Evolutionary conservation across 2,888 invertebrate species (phyloP), one percentile per base, ranked within the genome.

Genomic region (Camponotus fellah): DNA sequence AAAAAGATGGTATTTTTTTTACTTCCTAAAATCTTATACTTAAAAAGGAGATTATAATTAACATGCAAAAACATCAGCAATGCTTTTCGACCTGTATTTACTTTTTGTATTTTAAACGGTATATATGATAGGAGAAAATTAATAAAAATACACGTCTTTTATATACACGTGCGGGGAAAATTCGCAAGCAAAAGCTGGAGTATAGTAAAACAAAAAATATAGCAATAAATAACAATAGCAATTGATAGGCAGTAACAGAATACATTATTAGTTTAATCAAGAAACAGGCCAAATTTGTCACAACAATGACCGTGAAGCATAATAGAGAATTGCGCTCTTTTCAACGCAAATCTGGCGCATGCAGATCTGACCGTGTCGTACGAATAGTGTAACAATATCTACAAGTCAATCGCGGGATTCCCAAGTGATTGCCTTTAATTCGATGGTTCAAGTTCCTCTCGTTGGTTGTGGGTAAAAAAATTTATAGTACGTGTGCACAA

Each of bases 321-420:
- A 37, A 34, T 26, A 49, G 32, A 32, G 32, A 64, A 40, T 40
- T 40, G 34, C 65, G 40, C 32, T 56, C 53, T 53, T 53, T 53
- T 68, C 43, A 71, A 79, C 71, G 34, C 72, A 34, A 34, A 60
- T 62, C 17, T 46, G 46, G 26, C 46, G 60, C 79, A 72, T 79
- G 79, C 79, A 79, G 72, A 79, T 49, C 69, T 72, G 79, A 80
- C 60, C 72, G 79, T 80, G 26, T 80, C 79, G 79, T 72, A 80
- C 79, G 9, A 80, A 62, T 46, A 17, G 66, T 58, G n/a, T 77
- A 43, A 68, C 68, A 40, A 40, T 40, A 66, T 74, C 60, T 53
- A 43, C 71, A 58, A 79, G 60, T 79, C 79, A 72, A 79, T 80
- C 60, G 72, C 72, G 46, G 12, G 12, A 62, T 80, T 72, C 60